Evolutionary conservation across 2,797 vertebrate species (phyloP).

Genomic region (Trachops cirrhosus): DNA sequence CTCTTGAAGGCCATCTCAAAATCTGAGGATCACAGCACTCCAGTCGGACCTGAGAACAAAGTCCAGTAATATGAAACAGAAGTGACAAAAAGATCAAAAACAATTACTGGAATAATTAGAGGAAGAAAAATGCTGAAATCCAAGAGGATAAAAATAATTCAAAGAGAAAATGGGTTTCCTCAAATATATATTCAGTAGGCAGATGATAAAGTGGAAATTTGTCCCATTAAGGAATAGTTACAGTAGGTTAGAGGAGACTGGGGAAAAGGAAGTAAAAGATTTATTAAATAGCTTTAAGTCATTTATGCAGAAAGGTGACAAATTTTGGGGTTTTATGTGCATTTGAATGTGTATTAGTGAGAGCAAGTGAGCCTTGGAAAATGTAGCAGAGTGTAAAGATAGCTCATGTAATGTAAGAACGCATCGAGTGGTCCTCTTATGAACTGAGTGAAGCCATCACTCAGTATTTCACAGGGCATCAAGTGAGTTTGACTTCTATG

Average conservation of each 20-base stretch:
- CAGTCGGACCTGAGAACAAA: not conserved
- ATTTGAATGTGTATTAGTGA: not conserved
- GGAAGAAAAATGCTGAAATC: slow-evolving; percentile 7
- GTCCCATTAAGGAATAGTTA: slow-evolving; percentile 49
- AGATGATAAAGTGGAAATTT: slow-evolving; percentile 43
- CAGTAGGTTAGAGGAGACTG: not conserved
- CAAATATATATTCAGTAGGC: not conserved
- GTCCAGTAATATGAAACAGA: not conserved
- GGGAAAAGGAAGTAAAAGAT: slow-evolving; percentile 31
- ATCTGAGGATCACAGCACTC: not conserved
- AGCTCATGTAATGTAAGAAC: not conserved
- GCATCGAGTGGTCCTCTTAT: not conserved
- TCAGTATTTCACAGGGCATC: not conserved
- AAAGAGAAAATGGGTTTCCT: slow-evolving; percentile 23
- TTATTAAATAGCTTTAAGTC: slow-evolving; percentile 27
- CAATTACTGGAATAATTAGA: not conserved
- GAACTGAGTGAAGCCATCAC: not conserved
- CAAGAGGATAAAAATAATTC: slow-evolving; percentile 38
- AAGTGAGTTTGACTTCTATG: not conserved
- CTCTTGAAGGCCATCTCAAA: not conserved
- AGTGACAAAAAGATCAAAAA: not conserved
- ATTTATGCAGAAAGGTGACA: not conserved
- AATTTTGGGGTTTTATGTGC: not conserved
- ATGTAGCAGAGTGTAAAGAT: not conserved
- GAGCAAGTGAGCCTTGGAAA: not conserved